Evolutionary conservation across 2,888 invertebrate species (phyloP).

Genomic region (Glyphotaelius pellucidus): DNA sequence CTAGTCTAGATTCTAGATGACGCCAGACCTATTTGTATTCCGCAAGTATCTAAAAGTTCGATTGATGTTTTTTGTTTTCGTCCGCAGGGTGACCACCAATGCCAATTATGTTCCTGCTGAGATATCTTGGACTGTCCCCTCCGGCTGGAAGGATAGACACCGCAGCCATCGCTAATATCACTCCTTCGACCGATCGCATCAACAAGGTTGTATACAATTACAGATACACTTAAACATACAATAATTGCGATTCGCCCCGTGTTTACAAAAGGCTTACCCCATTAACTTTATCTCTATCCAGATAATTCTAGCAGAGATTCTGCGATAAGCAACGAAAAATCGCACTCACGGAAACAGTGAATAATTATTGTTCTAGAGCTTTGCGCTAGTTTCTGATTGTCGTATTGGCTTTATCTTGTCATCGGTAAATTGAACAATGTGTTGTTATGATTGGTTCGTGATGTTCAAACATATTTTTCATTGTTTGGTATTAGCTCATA

Average conservation of each 20-base stretch:
- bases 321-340: constrained; percentile 3
- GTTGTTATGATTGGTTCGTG: neutral
- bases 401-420: neutral
- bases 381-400: neutral
- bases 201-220: constrained; percentile 14
- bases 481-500: neutral
- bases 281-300: neutral
- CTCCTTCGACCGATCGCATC: neutral
- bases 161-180: neutral
- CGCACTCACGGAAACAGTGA: neutral
- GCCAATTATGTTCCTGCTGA: constrained; percentile 24
- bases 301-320: neutral
- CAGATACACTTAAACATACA: neutral
- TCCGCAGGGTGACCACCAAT: constrained; percentile 19
- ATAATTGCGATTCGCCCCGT: constrained; percentile 3
- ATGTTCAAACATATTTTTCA: neutral
- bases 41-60: neutral
- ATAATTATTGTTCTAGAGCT: neutral
- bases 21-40: neutral
- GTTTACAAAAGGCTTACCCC: neutral
- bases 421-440: neutral
- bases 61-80: neutral
- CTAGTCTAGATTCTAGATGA: neutral
- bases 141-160: constrained; percentile 27
- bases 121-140: constrained; percentile 17